Conservation (phyloP, 2,888 invertebrate genomes). For the Orgyia antiqua region DNA sequence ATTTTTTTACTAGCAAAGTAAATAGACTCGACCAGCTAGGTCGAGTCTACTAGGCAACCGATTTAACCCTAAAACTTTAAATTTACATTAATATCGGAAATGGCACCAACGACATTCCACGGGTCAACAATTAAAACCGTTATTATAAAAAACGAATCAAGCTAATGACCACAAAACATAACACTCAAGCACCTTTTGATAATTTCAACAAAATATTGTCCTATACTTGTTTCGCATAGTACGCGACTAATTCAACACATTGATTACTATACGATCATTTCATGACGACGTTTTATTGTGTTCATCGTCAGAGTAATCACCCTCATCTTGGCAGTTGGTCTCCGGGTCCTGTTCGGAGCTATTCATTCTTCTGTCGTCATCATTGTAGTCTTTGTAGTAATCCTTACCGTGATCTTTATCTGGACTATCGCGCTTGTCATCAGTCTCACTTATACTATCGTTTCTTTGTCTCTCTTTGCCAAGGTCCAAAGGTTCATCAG, state of each 20-base stretch:
- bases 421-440: conserved; percentile 74
- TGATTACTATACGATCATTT: conserved; percentile 37
- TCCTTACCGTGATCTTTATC: conserved; percentile 64
- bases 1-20: conserved; percentile 22
- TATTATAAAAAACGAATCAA: conserved; percentile 53
- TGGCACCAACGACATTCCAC: conserved; percentile 76
- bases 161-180: conserved; percentile 68
- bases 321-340: conserved; percentile 59
- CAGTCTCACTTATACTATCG: conserved; percentile 57
- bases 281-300: conserved; percentile 62
- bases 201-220: conserved; percentile 62
- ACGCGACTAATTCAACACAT: conserved; percentile 37
- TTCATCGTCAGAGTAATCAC: conserved; percentile 70
- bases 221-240: conserved; percentile 36
- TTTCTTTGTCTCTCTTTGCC: conserved; percentile 70
- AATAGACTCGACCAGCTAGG: conserved; percentile 35
- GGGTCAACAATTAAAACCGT: conserved; percentile 71
- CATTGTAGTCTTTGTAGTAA: conserved; percentile 55
- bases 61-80: conserved; percentile 47
- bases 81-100: conserved; percentile 65
- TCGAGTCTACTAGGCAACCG: no score
- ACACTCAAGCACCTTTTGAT: conserved; percentile 72
- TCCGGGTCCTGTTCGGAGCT: conserved; percentile 49
- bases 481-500: conserved; percentile 75
- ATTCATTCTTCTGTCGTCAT: conserved; percentile 46